Evolutionary conservation across 2,797 vertebrate species (phyloP).

Genomic region (Rousettus madagascariensis): DNA sequence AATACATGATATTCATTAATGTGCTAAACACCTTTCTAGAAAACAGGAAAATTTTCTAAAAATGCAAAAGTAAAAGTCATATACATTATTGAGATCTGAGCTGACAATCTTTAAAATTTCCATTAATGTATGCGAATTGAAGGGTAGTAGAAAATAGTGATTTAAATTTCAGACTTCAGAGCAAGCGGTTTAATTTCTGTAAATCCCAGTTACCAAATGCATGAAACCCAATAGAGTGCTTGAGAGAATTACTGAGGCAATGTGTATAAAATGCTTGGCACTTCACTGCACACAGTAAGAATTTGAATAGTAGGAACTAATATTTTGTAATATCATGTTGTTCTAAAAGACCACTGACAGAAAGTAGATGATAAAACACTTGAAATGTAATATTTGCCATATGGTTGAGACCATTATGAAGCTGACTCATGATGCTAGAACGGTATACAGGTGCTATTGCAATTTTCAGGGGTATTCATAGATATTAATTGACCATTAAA

Average conservation of each 20-base stretch:
- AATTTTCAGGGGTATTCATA: not conserved
- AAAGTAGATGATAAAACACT: not conserved
- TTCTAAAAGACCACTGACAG: not conserved
- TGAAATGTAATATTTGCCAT: not conserved
- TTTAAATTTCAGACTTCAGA: not conserved
- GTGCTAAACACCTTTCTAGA: not conserved
- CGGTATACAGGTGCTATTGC: not conserved
- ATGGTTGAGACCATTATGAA: not conserved
- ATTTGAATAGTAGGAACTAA: not conserved
- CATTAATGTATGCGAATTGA: not conserved
- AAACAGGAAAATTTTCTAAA: not conserved
- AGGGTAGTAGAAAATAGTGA: not conserved
- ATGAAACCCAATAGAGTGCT: not conserved
- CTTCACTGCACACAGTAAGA: not conserved
- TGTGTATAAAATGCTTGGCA: not conserved
- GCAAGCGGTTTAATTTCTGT: not conserved
- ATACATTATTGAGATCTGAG: not conserved
- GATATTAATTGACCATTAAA: too few relatives aligned
- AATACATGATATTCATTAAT: not conserved
- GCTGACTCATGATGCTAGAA: not conserved
- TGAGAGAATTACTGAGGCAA: not conserved
- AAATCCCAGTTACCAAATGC: not conserved
- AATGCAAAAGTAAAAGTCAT: not conserved
- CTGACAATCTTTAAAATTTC: not conserved
- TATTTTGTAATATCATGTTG: not conserved